A percentile compares a stretch with the other conserved stretches of the same genome.
Conservation (phyloP, 2,797 vertebrate species). For the Betta splendens region DNA sequence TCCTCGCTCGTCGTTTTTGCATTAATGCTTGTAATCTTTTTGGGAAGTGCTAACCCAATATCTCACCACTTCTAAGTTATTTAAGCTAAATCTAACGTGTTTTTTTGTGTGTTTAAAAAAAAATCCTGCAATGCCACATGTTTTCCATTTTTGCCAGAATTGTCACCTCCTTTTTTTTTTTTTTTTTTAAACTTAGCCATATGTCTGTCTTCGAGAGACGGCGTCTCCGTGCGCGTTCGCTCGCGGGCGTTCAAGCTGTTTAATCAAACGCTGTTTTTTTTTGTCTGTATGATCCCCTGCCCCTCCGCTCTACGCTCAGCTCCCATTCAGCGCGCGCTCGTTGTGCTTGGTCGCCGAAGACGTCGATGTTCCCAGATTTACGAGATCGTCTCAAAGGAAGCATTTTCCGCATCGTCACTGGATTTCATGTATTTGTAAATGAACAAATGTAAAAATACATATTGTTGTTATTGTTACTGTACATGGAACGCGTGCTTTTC, state of each 20-base stretch:
- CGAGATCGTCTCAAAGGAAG: slow-evolving; percentile 3
- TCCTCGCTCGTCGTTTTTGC: slow-evolving; percentile 25
- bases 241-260: slow-evolving; percentile 16
- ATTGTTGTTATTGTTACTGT: neutral
- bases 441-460: neutral
- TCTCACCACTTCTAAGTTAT: slow-evolving; percentile 24
- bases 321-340: slow-evolving; percentile 37
- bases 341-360: slow-evolving; percentile 2
- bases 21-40: slow-evolving; percentile 44
- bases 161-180: too few relatives aligned
- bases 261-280: slow-evolving; percentile 30
- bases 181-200: slow-evolving; percentile 31
- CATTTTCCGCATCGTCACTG: neutral
- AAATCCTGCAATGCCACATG: slow-evolving; percentile 20
- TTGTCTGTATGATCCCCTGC: slow-evolving; percentile 35
- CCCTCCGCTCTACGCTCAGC: slow-evolving; percentile 27
- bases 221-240: slow-evolving; percentile 4
- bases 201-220: slow-evolving; percentile 9
- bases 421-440: neutral
- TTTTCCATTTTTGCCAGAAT: slow-evolving; percentile 17
- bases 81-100: slow-evolving; percentile 31
- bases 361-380: slow-evolving; percentile 35
- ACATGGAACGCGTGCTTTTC: neutral
- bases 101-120: neutral
- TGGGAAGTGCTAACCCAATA: slow-evolving; percentile 36